Conservation (phyloP, 2,888 invertebrate species). For the Drosophila fungiperda region DNA sequence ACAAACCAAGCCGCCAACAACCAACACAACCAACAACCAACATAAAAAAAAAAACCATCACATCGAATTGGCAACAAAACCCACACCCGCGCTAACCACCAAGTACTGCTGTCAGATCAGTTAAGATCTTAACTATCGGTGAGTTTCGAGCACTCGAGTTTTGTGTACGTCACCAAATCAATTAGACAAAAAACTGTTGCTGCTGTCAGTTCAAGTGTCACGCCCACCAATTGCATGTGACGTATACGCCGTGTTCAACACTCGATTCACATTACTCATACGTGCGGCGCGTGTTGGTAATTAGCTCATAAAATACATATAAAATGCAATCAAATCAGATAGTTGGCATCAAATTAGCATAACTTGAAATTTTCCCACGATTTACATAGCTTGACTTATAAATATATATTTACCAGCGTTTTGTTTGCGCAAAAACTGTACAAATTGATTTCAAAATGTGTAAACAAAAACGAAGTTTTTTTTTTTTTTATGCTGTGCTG, state of each 20-base stretch:
- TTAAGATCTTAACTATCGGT: constrained; percentile 63
- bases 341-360: constrained; percentile 65
- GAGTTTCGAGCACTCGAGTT: constrained; percentile 45
- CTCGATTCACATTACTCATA: constrained; percentile 58
- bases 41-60: constrained; percentile 12
- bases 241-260: constrained; percentile 50
- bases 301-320: constrained; percentile 40
- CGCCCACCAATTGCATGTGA: constrained; percentile 68
- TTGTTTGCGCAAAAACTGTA: constrained; percentile 27
- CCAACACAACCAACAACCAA: background rate
- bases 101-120: constrained; percentile 19
- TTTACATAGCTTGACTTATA: constrained; percentile 38
- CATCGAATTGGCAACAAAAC: constrained; percentile 27
- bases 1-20: constrained; percentile 55
- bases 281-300: constrained; percentile 70
- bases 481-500: accelerated
- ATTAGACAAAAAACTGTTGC: constrained; percentile 33
- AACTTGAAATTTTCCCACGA: constrained; percentile 69
- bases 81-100: constrained; percentile 30
- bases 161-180: constrained; percentile 62
- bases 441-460: constrained; percentile 28
- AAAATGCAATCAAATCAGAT: constrained; percentile 38
- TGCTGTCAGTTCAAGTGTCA: constrained; percentile 54
- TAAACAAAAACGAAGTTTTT: constrained; percentile 30
- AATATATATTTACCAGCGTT: constrained; percentile 17